Conservation (phyloP, 2,888 invertebrate species). For the Teinopalpus imperialis region DNA sequence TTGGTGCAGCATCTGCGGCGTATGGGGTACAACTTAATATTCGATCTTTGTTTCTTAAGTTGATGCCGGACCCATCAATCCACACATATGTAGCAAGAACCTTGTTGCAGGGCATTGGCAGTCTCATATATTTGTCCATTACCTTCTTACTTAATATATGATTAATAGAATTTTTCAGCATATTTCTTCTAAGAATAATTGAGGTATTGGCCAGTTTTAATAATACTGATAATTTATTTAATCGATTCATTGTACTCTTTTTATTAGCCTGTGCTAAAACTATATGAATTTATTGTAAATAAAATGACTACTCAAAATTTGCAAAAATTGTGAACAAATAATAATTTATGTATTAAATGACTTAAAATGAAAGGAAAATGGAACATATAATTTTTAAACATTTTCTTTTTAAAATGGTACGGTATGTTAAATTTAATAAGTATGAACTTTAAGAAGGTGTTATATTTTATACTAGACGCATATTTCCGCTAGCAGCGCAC, state of each 20-base stretch:
- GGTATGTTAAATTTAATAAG: no score
- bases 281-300: no score
- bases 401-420: not conserved
- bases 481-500: slow-evolving; percentile 72
- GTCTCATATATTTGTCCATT: slow-evolving; percentile 76
- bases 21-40: slow-evolving; percentile 85
- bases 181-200: slow-evolving; percentile 40
- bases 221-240: slow-evolving; percentile 31
- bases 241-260: slow-evolving; percentile 29
- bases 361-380: slow-evolving; percentile 1
- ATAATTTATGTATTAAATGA: not conserved
- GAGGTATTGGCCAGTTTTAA: slow-evolving; percentile 25
- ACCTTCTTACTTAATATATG: slow-evolving; percentile 73
- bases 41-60: slow-evolving; percentile 85
- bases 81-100: slow-evolving; percentile 87
- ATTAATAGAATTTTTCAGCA: slow-evolving; percentile 65
- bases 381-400: no score
- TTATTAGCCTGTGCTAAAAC: not conserved
- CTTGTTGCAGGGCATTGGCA: slow-evolving; percentile 82
- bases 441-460: no score
- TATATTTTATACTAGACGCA: slow-evolving; percentile 32
- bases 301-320: not conserved
- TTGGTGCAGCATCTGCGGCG: slow-evolving; percentile 80
- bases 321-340: not conserved
- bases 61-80: slow-evolving; percentile 90